These are phyloP conservation scores for Lontra canadensis DNA, from an alignment of 2,113 vertebrate genomes.

Conservation along the genomic window DNA sequence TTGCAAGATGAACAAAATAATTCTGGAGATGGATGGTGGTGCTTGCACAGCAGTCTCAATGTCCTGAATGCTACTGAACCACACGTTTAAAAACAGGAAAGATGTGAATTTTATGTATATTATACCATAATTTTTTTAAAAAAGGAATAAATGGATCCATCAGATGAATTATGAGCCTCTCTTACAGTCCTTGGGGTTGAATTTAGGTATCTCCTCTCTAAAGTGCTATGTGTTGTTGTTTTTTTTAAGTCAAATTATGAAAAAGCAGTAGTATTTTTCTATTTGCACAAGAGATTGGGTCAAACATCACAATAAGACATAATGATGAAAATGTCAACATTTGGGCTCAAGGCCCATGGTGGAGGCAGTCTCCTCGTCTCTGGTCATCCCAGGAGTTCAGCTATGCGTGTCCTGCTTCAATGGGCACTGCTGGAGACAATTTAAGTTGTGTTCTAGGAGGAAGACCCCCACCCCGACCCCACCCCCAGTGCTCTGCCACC, in stretches of 20 bases:
- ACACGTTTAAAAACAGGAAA: neutral
- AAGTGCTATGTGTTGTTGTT: neutral
- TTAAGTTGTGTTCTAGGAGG: neutral
- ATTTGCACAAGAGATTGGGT: neutral
- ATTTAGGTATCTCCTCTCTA: neutral
- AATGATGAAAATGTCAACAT: neutral
- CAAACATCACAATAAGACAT: neutral
- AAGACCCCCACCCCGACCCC: neutral
- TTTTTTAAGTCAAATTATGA: neutral
- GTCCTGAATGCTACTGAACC: neutral
- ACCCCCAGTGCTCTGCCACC: neutral
- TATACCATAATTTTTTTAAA: neutral
- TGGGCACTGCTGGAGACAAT: neutral
- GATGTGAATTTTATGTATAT: neutral
- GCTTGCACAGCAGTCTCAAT: neutral
- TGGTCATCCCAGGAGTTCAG: neutral
- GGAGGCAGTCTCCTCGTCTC: neutral
- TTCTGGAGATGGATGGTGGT: neutral
- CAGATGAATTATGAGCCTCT: neutral
- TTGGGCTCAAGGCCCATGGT: neutral
- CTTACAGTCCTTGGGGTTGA: neutral
- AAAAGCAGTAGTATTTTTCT: neutral
- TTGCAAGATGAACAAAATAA: neutral
- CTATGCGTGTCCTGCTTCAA: neutral
- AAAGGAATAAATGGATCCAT: neutral